A percentile compares a stretch with the other conserved stretches of the same genome.
Evolutionary conservation across 1,140 invertebrate species (phyloP).

Genomic region (Orussus abietinus): DNA sequence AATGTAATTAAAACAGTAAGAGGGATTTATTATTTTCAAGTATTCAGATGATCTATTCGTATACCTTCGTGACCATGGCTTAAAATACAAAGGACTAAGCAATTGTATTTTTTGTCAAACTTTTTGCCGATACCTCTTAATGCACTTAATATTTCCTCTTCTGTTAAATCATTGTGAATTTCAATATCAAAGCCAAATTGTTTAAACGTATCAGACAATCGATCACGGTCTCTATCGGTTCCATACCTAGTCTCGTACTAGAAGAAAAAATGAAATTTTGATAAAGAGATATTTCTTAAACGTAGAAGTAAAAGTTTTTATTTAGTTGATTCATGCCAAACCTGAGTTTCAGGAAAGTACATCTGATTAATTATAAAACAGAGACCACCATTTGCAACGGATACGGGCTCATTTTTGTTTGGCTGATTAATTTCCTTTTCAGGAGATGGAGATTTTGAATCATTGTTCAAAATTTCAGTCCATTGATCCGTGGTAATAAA

Average conservation of each 20-base stretch:
- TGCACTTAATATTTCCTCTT: slow-evolving; percentile 15
- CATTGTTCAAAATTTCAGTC: slow-evolving; percentile 14
- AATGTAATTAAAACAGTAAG: slow-evolving; percentile 9
- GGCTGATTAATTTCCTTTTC: neutral
- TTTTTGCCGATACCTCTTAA: slow-evolving; percentile 16
- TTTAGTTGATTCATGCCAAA: slow-evolving; percentile 6
- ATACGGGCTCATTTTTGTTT: neutral
- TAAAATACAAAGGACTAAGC: slow-evolving; percentile 31
- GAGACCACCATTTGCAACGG: slow-evolving; percentile 21
- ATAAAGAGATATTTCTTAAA: slow-evolving; percentile 1
- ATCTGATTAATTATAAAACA: slow-evolving; percentile 32
- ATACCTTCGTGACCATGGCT: slow-evolving; percentile 29
- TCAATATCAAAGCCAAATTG: slow-evolving; percentile 20
- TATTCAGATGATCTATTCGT: neutral
- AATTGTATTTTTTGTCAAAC: slow-evolving; percentile 18
- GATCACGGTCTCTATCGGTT: slow-evolving; percentile 13
- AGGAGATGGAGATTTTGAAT: neutral
- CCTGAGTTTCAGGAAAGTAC: slow-evolving; percentile 12
- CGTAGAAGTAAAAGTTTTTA: neutral
- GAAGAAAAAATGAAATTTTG: slow-evolving; percentile 8
- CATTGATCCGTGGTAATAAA: slow-evolving; percentile 10
- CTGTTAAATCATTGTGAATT: slow-evolving; percentile 11
- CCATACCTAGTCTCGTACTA: slow-evolving; percentile 25
- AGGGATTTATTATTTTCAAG: slow-evolving; percentile 6
- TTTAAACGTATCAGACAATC: slow-evolving; percentile 22